phyloP scores from a whole-genome alignment of 2,113 vertebrate genomes.

The Alexandromys fortis region DNA sequence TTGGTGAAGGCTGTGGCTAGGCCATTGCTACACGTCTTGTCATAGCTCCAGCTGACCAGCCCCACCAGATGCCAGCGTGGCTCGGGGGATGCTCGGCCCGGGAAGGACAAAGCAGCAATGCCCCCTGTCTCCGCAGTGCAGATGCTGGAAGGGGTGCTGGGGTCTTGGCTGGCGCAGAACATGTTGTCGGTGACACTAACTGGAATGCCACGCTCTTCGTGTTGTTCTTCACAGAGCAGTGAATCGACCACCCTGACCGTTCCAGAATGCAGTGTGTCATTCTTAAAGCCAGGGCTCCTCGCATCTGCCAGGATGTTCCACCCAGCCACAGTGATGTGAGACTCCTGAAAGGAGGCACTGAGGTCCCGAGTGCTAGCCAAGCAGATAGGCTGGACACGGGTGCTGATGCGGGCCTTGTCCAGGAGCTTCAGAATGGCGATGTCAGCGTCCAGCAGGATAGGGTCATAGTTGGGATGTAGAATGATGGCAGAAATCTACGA shows the following conservation, averaged over 20 bases:
- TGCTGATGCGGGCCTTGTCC: slow-evolving; percentile 95
- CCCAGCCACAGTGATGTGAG: slow-evolving; percentile 91
- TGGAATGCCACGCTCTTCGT: slow-evolving; percentile 91
- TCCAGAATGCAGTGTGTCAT: slow-evolving; percentile 91
- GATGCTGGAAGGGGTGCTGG: slow-evolving; percentile 89
- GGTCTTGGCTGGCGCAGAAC: slow-evolving; percentile 93
- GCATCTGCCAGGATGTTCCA: slow-evolving; percentile 91
- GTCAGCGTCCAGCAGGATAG: slow-evolving; percentile 95
- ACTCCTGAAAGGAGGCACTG: slow-evolving; percentile 81
- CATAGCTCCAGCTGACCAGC: slow-evolving; percentile 97
- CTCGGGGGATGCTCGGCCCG: slow-evolving; percentile 83
- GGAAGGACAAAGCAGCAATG: slow-evolving; percentile 90
- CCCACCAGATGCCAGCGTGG: slow-evolving; percentile 93
- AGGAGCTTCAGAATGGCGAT: slow-evolving; percentile 94
- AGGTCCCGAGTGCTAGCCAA: slow-evolving; percentile 87
- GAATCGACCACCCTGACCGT: slow-evolving; percentile 91
- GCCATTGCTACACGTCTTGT: slow-evolving; percentile 91
- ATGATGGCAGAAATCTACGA: slow-evolving; percentile 92
- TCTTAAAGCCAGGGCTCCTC: slow-evolving; percentile 81
- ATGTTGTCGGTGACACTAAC: slow-evolving; percentile 97
- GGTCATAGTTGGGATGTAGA: slow-evolving; percentile 95
- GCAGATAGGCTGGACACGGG: slow-evolving; percentile 94
- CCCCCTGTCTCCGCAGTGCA: slow-evolving; percentile 98
- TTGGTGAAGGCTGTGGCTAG: slow-evolving; percentile 96
- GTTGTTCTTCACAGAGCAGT: slow-evolving; percentile 95